These are phyloP conservation scores for Musca vetustissima DNA, from an alignment of 1,140 invertebrate species.

Conservation along the genomic window DNA sequence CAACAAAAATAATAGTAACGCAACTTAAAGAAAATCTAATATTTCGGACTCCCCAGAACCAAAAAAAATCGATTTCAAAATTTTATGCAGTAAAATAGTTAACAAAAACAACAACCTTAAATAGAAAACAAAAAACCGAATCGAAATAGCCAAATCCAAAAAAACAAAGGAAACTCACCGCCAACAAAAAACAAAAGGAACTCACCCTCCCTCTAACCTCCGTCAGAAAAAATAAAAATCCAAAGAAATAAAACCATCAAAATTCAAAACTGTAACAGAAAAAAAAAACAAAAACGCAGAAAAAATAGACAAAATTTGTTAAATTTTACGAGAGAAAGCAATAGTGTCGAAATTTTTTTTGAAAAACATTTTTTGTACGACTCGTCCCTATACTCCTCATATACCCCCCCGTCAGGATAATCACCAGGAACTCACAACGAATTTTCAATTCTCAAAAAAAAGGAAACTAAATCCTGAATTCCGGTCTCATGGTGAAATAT, in stretches of 20 bases:
- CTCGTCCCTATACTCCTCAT: too few species aligned
- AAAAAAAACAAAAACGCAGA: too few species aligned
- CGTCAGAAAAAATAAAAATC: conserved; percentile 27
- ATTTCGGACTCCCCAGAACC: background rate
- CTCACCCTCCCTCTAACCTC: background rate
- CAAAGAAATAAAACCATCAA: background rate
- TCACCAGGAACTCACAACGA: too few species aligned
- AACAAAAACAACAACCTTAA: conserved; percentile 25
- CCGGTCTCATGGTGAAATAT: too few species aligned
- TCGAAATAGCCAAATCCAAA: background rate
- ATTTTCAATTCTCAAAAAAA: too few species aligned
- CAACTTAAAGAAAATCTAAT: background rate
- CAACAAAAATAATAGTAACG: conserved; percentile 24
- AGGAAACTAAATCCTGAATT: too few species aligned
- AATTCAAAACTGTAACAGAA: too few species aligned
- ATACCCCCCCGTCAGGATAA: too few species aligned
- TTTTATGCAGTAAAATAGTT: conserved; percentile 18
- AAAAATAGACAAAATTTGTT: conserved; percentile 34
- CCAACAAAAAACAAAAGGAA: background rate
- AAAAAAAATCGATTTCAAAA: background rate
- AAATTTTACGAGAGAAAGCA: conserved; percentile 26
- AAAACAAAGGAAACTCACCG: conserved; percentile 30
- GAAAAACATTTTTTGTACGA: too few species aligned
- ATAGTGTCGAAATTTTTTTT: conserved; percentile 39
- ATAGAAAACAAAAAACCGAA: conserved; percentile 26